Conservation (phyloP, 2,113 vertebrate species). For the Trichomycterus rosablanca region DNA sequence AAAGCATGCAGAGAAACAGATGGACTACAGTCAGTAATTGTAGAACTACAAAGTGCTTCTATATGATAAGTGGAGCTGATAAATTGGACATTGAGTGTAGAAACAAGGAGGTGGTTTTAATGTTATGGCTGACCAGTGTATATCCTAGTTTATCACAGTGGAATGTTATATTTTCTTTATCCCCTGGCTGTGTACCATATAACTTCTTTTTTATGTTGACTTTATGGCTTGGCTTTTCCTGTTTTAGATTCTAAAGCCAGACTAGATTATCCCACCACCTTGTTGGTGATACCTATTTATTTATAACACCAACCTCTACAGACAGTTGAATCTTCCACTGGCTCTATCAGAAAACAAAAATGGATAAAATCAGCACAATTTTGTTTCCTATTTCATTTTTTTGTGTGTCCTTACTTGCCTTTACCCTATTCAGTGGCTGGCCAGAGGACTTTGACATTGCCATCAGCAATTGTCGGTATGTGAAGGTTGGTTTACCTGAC, state of each 20-base stretch:
- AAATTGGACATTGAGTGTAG: too few species aligned
- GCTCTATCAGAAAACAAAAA: too few species aligned
- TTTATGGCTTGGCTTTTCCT: conserved; percentile 14
- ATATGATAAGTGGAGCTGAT: too few species aligned
- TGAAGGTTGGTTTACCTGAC: conserved; percentile 54
- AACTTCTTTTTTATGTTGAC: conserved; percentile 24
- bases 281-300: not conserved
- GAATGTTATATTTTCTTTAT: conserved; percentile 56
- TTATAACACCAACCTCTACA: too few species aligned
- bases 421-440: conserved; percentile 6
- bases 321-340: not conserved
- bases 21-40: too few species aligned
- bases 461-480: conserved; percentile 35
- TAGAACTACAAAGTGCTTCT: not conserved
- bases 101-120: too few species aligned
- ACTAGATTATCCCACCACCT: conserved; percentile 18
- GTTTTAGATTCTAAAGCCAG: conserved; percentile 22
- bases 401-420: conserved; percentile 2
- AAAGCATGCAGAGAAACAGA: too few species aligned
- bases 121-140: conserved; percentile 42
- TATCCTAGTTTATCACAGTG: conserved; percentile 56
- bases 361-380: not conserved
- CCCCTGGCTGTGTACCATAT: conserved; percentile 50
- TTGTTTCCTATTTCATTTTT: not conserved
- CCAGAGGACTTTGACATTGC: conserved; percentile 48